Percentiles rank a stretch among this genome's conserved stretches.
Evolutionary conservation across 2,113 vertebrate genomes (phyloP).

Genomic region (Takifugu bimaculatus): DNA sequence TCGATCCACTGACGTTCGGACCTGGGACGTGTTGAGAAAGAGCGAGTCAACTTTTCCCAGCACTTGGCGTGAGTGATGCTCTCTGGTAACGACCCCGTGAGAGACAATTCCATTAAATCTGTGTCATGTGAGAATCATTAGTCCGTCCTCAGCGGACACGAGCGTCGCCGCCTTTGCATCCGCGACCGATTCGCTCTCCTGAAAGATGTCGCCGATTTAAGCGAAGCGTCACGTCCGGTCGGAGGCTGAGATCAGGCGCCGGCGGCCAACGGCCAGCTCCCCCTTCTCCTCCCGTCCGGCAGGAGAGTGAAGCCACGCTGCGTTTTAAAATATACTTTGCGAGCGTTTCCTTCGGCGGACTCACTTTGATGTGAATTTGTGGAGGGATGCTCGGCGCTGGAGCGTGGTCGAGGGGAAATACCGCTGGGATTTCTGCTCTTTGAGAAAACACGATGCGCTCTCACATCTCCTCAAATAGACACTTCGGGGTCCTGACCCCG

Average conservation of each 20-base stretch:
- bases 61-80: neutral
- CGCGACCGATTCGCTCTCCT: constrained; percentile 6
- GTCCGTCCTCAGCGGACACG: neutral
- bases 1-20: neutral
- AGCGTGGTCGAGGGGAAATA: constrained; percentile 79
- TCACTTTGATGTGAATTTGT: constrained; percentile 83
- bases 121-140: constrained; percentile 18
- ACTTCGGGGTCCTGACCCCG: constrained; percentile 7
- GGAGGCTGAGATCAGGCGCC: constrained; percentile 9
- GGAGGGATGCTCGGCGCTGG: constrained; percentile 75
- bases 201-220: neutral
- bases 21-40: constrained; percentile 8
- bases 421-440: constrained; percentile 70
- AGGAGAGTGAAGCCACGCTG: constrained; percentile 79
- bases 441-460: constrained; percentile 61
- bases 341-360: constrained; percentile 54
- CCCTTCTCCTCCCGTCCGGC: constrained; percentile 36
- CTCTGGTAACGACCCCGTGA: too few species aligned
- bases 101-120: constrained; percentile 1
- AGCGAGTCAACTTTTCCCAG: constrained; percentile 31
- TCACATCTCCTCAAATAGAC: constrained; percentile 61
- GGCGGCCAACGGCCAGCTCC: too few species aligned
- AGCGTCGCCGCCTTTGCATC: neutral
- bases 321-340: constrained; percentile 84
- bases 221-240: neutral